Base-by-base conservation (phyloP, 2,888 invertebrate species). In the Drosophila nigritarsus region DNA sequence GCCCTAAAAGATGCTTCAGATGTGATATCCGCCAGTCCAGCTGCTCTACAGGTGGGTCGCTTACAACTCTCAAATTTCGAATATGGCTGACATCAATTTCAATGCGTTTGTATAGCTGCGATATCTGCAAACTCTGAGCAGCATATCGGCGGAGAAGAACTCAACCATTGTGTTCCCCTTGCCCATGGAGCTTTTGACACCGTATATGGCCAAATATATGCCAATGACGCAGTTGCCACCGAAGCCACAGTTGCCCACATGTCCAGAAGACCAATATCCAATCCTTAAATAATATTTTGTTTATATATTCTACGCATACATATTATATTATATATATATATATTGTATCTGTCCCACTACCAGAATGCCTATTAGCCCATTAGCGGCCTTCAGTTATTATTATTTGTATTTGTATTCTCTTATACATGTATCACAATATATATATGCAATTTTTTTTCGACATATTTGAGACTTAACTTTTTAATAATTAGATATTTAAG, bases 131-230 rank as follows among this genome's bases (percentile, higher is more conserved):
- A 98, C 98, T 0, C 94, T 99, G 66, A 98, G 95, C 94, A 96
- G 97, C 65, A 98, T 98, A 92, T 97, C 98, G 1, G 97, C 97
- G 0, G 98, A 99, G 94, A 98, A 98, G 94, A 98, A 98, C 93
- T 98, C 98, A 0, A 98, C 98, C 0, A 98, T 99, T 83, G 96
- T 98, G 69, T 98, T 99, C 92, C 98, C 98, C 1, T 94, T 98
- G 81, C 98, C 98, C 0, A 95, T 98, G 93, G 98, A 98, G 90
- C 92, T 97, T 58, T 90, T 96, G 30, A 88, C 92, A 5, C 93
- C 93, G 4, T 92, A 92, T 62, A 53, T 93, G 68, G 68, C 85
- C 62, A 83, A 83, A n/a, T 83, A 84, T 38, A 60, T 53, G 48
- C 64, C 79, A 7, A 60, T 65, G 79, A 65, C 73, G 77, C 79